Percentiles rank a stretch among this genome's conserved stretches.
Conservation (phyloP, 1,140 invertebrate species). For the Helicoverpa armigera region DNA sequence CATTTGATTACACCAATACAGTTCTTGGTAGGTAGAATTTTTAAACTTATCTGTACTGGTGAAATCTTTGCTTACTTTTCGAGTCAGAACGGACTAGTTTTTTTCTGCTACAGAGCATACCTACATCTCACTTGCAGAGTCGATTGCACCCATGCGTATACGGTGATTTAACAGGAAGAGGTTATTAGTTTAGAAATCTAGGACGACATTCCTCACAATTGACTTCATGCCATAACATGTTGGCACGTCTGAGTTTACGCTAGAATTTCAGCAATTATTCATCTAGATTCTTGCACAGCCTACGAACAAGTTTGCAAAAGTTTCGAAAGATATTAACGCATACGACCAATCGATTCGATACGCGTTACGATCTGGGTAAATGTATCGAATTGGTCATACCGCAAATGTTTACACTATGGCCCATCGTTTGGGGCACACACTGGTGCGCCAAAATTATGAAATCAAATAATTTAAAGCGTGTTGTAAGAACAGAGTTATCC, state of each 20-base stretch:
- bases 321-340: constrained; percentile 38
- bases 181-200: constrained; percentile 44
- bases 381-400: constrained; percentile 20
- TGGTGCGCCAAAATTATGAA: constrained; percentile 75
- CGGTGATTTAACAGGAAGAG: constrained; percentile 38
- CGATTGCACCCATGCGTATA: constrained; percentile 1
- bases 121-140: background rate
- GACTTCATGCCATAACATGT: constrained; percentile 28
- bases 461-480: constrained; percentile 82
- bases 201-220: constrained; percentile 31
- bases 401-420: constrained; percentile 40
- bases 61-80: too few species aligned
- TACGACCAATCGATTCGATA: constrained; percentile 29
- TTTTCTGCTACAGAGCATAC: too few species aligned
- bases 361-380: constrained; percentile 35
- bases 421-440: constrained; percentile 58
- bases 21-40: too few species aligned
- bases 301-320: constrained; percentile 29
- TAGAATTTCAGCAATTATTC: constrained; percentile 38
- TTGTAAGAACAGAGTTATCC: constrained; percentile 78
- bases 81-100: too few species aligned
- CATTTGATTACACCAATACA: too few species aligned
- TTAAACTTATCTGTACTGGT: too few species aligned
- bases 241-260: constrained; percentile 31
- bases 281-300: constrained; percentile 6